Evolutionary conservation across 2,113 vertebrate species (phyloP), one percentile per base, ranked within the genome.

Genomic region (Heterotilapia buettikoferi): DNA sequence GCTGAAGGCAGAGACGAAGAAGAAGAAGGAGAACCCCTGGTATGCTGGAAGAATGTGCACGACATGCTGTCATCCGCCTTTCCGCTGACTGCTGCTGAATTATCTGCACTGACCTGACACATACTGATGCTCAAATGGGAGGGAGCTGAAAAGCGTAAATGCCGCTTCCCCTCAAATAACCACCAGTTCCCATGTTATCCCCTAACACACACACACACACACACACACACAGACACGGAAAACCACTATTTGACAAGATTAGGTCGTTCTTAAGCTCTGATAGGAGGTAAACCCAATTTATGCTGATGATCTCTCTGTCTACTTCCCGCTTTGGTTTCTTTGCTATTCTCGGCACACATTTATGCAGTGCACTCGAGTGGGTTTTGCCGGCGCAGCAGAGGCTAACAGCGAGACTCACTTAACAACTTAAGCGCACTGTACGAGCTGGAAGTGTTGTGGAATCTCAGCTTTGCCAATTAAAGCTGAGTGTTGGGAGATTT

Each of bases 381-480:
- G 68, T 93, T 94, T 91, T 93, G 88, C 92, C 84, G 61, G 91
- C 86, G 6, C 91, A 91, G 94, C 94, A 93, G 90, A 94, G 82
- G 68, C 88, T 78, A 86, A 59, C 84, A 52, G 73, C 26, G 54
- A 91, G 86, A 88, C 89, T 94, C 83, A 90, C 84, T 92, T 80
- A 68, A 90, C 86, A 85, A 89, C 80, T 92, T 80, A 38, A 86
- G 80, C 29, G 71, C 81, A 63, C 81, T 11, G 73, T 68, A 83
- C 71, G 38, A 83, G 90, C 86, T 83, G 86, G 86, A 84, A 81
- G 68, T 87, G 84, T 83, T 81, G 84, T 68, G 71, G 90, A 88
- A 80, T 89, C 82, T 86, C 80, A 59, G 90, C 87, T 36, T 68
- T 73, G 82, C 94, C 91, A 94, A 94, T 96, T 95, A 94, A 88